Evolutionary conservation across 2,797 vertebrate species (phyloP).

Genomic region (Champsocephalus gunnari): DNA sequence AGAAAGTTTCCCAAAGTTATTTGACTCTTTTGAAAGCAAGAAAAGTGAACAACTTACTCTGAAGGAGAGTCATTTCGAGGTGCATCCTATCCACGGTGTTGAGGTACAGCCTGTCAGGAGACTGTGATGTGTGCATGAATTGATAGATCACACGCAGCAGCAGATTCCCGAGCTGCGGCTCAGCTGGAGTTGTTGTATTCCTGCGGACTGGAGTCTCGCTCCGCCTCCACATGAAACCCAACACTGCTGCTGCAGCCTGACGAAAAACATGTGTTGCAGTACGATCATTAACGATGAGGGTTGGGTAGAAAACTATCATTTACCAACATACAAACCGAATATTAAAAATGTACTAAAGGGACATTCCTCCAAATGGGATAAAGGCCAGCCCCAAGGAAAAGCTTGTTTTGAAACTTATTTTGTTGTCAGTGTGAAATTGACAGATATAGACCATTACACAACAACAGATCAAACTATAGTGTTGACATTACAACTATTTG

Average conservation of each 20-base stretch:
- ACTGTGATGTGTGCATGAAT: not conserved
- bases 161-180: slow-evolving; percentile 34
- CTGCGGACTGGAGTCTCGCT: slow-evolving; percentile 58
- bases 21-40: not conserved
- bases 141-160: slow-evolving; percentile 36
- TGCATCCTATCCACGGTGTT: slow-evolving; percentile 39
- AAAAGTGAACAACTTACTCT: slow-evolving; percentile 73
- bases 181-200: slow-evolving; percentile 53
- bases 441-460: not conserved
- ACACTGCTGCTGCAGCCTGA: slow-evolving; percentile 39
- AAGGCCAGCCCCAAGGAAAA: not conserved
- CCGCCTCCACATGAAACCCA: slow-evolving; percentile 74
- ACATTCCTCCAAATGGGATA: not conserved
- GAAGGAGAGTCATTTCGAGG: slow-evolving; percentile 66
- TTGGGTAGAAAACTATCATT: not conserved
- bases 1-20: slow-evolving; percentile 11
- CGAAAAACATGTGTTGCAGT: not conserved
- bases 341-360: not conserved
- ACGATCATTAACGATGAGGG: not conserved
- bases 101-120: slow-evolving; percentile 37
- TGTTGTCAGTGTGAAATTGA: not conserved
- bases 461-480: no score
- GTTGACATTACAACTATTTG: not conserved
- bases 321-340: not conserved
- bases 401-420: not conserved